Conservation (phyloP, 2,113 vertebrate genomes). For the Caracal caracal region DNA sequence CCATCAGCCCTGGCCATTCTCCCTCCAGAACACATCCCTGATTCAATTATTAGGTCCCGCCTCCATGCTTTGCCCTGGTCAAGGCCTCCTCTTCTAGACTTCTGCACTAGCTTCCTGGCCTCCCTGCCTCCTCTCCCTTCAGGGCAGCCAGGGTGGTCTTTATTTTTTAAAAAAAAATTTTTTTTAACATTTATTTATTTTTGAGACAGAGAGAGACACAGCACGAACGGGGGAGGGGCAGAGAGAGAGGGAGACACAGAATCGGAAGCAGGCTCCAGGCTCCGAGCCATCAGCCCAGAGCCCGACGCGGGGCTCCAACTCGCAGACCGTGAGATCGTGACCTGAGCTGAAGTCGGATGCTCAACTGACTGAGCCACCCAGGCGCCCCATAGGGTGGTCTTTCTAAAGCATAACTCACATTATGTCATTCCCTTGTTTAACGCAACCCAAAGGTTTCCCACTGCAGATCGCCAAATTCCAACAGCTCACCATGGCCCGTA, state of each 20-base stretch:
- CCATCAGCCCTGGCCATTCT: not conserved
- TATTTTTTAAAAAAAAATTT: too few species aligned
- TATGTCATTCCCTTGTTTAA: not conserved
- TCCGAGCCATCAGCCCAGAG: too few species aligned
- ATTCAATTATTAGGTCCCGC: not conserved
- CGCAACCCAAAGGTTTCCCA: not conserved
- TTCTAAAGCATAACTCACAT: not conserved
- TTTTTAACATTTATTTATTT: too few species aligned
- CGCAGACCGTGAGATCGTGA: too few species aligned
- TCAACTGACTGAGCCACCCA: too few species aligned
- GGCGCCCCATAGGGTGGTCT: not conserved
- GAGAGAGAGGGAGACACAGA: too few species aligned
- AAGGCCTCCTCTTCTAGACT: not conserved
- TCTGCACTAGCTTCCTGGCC: not conserved
- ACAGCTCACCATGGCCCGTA: not conserved
- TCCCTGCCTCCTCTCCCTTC: not conserved
- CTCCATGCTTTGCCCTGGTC: not conserved
- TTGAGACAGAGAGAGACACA: too few species aligned
- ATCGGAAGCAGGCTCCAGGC: too few species aligned
- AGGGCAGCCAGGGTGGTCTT: not conserved
- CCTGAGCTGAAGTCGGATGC: too few species aligned
- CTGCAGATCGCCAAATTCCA: not conserved
- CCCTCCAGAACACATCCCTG: not conserved
- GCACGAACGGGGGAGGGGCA: too few species aligned
- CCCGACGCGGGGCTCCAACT: too few species aligned